A percentile compares a stretch with the other conserved stretches of the same genome.
phyloP scores from a whole-genome alignment of 1,140 invertebrate genomes.

The Panagrolaimus sp. region DNA sequence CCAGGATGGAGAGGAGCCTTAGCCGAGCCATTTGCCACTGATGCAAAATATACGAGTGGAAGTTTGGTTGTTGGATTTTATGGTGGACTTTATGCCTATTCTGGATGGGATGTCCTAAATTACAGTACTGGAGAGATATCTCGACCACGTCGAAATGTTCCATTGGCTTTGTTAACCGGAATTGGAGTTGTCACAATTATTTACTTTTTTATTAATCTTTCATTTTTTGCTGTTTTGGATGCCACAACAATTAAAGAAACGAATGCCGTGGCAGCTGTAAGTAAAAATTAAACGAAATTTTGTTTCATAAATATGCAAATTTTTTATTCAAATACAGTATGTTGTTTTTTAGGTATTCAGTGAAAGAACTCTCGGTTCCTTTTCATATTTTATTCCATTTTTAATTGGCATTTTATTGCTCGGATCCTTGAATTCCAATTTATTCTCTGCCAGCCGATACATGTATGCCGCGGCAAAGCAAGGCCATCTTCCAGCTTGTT shows the following conservation, averaged over 20 bases:
- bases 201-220: constrained; percentile 63
- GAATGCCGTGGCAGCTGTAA: constrained; percentile 63
- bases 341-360: constrained; percentile 38
- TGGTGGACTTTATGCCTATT: constrained; percentile 56
- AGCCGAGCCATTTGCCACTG: neutral
- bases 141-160: constrained; percentile 60
- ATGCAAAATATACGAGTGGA: constrained; percentile 28
- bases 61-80: constrained; percentile 53
- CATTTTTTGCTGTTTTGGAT: constrained; percentile 63
- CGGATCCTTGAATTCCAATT: constrained; percentile 56
- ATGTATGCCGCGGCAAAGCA: constrained; percentile 59
- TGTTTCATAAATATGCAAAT: constrained; percentile 19
- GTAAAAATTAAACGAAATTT: neutral
- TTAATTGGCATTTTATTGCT: constrained; percentile 55
- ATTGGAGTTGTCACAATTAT: constrained; percentile 62
- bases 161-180: constrained; percentile 63
- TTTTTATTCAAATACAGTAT: neutral
- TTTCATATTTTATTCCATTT: constrained; percentile 52
- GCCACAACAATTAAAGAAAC: constrained; percentile 61
- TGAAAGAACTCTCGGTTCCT: constrained; percentile 51
- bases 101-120: constrained; percentile 58
- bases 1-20: neutral
- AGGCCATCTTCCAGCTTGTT: constrained; percentile 58
- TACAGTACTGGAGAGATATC: constrained; percentile 54
- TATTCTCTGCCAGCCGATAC: constrained; percentile 52